Conservation (phyloP, 2,888 invertebrate genomes). For the Phragmatobia fuliginosa region DNA sequence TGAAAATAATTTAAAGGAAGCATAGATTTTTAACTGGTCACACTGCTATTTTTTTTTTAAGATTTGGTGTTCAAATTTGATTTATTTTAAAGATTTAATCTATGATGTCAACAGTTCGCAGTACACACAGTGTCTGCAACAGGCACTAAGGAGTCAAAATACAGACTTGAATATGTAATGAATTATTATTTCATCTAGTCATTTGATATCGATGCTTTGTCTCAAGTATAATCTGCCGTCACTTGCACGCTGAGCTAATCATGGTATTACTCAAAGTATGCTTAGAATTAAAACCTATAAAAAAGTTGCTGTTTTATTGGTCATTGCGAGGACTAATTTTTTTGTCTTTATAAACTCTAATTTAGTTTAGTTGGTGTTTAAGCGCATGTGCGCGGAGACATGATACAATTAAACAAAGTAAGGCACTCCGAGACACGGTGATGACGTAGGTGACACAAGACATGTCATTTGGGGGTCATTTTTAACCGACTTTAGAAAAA, state of each 20-base stretch:
- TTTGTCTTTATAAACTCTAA: neutral
- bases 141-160: constrained; percentile 1
- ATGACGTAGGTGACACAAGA: too few relatives aligned
- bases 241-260: neutral
- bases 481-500: too few relatives aligned
- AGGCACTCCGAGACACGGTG: too few relatives aligned
- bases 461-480: too few relatives aligned
- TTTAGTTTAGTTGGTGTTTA: constrained; percentile 50
- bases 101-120: neutral
- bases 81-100: neutral
- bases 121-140: neutral
- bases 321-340: neutral
- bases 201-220: neutral
- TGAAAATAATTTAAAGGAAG: too few relatives aligned
- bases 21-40: too few relatives aligned
- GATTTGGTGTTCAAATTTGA: neutral
- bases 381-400: constrained; percentile 55
- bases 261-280: neutral
- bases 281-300: neutral
- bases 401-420: too few relatives aligned
- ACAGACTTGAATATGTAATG: neutral
- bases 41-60: neutral
- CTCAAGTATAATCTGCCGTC: neutral
- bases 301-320: neutral
- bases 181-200: neutral